Base-by-base conservation (phyloP, 2,888 invertebrate species). In the Rhaphigaster nebulosa region DNA sequence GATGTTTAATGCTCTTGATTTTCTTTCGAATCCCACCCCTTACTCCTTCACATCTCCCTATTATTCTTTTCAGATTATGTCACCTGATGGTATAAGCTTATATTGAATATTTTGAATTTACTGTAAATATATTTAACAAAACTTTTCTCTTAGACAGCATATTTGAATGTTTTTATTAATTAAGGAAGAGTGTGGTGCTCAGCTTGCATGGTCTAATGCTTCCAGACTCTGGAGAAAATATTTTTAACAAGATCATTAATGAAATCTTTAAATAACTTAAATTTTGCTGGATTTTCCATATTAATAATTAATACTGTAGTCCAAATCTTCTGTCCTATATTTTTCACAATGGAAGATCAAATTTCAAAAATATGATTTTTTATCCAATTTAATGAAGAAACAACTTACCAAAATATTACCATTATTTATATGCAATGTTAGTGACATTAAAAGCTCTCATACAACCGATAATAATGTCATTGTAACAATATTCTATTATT, bases 141-240 rank as follows among this genome's bases (percentile, higher is more conserved):
- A 65, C 4, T 18, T 5, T 8, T 38, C 34, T 5, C 1, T 76
- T 38, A 20, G 26, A 23, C 20, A 34, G 34, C 38, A 38, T 34
- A 8, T 76, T 76, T 34, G 5, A 23, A 38, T 15, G 3, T 76
- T 76, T 76, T 76, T 38, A 10, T 76, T 76, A 5, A 12, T 29
- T 3, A 65, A 29, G 70, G 15, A 38, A 29, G 34, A 70, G 6
- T 45, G 84, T 84, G 84, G 84, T 84, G 84, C 84, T 84, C 84
- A 84, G 84, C 41, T 84, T 45, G 84, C 45, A 84, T 84, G 84
- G 84, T 84, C 84, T 50, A 76, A 76, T 76, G 45, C n/a, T 65
- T 65, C 41, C 38, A 80, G 80, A 84, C 84, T 84, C 80, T 80
- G 84, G 41, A 76, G 70, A 23, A 45, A 45, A 84, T 84, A 26